Base-by-base conservation (phyloP, 2,113 vertebrate genomes). In the Corydoras sp. region DNA sequence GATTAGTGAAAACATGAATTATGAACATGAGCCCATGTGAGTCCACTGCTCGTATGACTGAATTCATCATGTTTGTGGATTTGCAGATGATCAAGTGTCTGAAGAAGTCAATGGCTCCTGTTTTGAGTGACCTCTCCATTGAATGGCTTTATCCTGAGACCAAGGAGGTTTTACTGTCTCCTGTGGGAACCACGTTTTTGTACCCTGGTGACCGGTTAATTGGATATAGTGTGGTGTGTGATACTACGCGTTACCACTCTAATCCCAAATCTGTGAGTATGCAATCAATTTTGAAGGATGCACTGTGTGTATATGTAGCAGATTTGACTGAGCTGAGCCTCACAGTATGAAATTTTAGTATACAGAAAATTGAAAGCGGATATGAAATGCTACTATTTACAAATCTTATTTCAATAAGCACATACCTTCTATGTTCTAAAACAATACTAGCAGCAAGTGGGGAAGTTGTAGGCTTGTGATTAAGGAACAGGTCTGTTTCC, bases 111-210 rank as follows among this genome's bases (percentile, higher is more conserved):
- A 93, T 96, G 95, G 90, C 88, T 0, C 94, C 95, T 0, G 92
- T 92, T 3, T 88, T 99, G 73, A 97, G 92, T 0, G 94, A 98
- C 0, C 92, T 99, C 76, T 90, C 92, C 0, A 92, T 98, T 55
- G 94, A 99, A 55, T 99, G 97, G 97, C 77, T 94, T 59, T 97
- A 98, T 67, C 96, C 96, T 0, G 93, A 96, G 80, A 95, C 90
- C 63, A 92, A 93, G 0, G 93, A 98, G 70, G 95, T 92, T 74
- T 80, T 99, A 67, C 92, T 97, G 60, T 95, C 96, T 3, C 95
- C 96, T 0, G 74, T 92, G 76, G 93, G 88, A 56, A 84, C 85
- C 83, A 90, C 89, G 35, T 95, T 90, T 78, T 91, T 99, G 54
- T 98, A 95, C 74, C 94, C 96, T 0, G 97, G 97, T 12, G 96